These are phyloP conservation scores for Diacarnus erythraeanus DNA, from an alignment of 37 sponge, comb jelly and placozoan species.

Conservation along the genomic window DNA sequence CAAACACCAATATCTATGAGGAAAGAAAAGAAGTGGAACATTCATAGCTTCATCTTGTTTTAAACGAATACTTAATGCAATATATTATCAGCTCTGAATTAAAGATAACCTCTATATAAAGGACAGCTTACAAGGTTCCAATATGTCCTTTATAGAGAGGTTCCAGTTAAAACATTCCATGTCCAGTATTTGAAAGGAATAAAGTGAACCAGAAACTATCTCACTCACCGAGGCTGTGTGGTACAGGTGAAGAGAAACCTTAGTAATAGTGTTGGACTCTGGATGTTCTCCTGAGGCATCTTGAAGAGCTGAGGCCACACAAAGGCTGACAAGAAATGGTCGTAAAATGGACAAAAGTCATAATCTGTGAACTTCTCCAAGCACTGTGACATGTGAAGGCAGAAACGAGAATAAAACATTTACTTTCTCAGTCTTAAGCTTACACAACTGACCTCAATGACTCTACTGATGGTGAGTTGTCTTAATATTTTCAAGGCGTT, in stretches of 20 bases:
- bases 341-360: slow-evolving; percentile 37
- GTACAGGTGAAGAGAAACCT: slow-evolving; percentile 67
- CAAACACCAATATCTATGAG: not conserved
- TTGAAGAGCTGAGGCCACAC: slow-evolving; percentile 80
- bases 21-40: not conserved
- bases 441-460: slow-evolving; percentile 42
- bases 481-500: slow-evolving; percentile 51
- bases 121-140: not conserved
- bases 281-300: slow-evolving; percentile 71
- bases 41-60: not conserved
- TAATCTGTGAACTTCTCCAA: slow-evolving; percentile 47
- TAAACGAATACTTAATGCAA: not conserved
- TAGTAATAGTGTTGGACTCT: slow-evolving; percentile 79
- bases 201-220: no score
- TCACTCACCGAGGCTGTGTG: slow-evolving; percentile 41
- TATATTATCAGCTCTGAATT: not conserved
- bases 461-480: slow-evolving; percentile 41
- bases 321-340: slow-evolving; percentile 26
- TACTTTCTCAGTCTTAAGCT: not conserved
- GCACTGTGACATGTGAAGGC: slow-evolving; percentile 20
- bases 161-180: no score
- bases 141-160: slow-evolving; percentile 1
- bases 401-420: not conserved
- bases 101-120: not conserved
- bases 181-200: no score